These are phyloP conservation scores for Lacanobia oleracea DNA, from an alignment of 2,888 invertebrate species.

Conservation along the genomic window DNA sequence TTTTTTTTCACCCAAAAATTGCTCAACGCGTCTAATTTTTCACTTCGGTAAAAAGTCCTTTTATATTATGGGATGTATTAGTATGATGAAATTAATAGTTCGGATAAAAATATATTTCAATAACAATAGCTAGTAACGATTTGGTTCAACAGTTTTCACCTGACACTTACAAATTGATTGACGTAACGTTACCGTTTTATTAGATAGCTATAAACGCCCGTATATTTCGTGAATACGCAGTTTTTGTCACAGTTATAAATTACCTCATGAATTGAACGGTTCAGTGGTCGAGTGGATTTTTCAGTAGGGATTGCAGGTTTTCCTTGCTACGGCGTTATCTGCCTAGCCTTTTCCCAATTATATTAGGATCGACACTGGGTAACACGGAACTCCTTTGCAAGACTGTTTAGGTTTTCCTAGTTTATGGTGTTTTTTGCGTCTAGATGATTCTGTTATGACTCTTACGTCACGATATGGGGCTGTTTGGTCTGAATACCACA, in stretches of 20 bases:
- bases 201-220: conserved; percentile 35
- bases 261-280: background rate
- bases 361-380: no score
- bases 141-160: conserved; percentile 48
- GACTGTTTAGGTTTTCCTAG: no score
- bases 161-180: conserved; percentile 13
- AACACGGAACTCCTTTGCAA: no score
- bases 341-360: no score
- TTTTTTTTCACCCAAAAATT: no score
- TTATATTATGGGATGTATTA: no score
- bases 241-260: background rate
- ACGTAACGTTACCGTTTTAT: conserved; percentile 37
- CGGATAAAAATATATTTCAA: conserved; percentile 7
- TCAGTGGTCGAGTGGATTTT: background rate
- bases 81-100: conserved; percentile 7
- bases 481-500: no score
- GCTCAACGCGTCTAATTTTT: no score
- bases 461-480: no score
- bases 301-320: background rate
- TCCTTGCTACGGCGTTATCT: background rate
- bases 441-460: no score
- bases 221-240: conserved; percentile 23
- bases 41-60: background rate
- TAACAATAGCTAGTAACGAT: conserved; percentile 3
- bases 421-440: no score